Evolutionary conservation across 2,888 invertebrate genomes (phyloP).

Genomic region (Oscheius onirici): DNA sequence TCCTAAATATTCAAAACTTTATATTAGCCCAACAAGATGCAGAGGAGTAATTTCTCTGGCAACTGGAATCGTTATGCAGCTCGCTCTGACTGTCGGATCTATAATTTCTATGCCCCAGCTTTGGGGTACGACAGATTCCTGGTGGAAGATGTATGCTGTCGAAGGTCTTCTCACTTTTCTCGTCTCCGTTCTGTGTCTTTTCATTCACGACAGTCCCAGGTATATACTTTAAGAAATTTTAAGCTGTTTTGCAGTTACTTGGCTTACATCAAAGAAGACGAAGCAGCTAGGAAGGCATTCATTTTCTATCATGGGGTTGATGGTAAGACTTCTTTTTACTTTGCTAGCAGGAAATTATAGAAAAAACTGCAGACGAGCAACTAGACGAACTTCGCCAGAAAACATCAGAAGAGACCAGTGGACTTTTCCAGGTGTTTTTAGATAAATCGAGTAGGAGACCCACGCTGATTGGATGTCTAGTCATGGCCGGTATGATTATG

Average conservation of each 20-base stretch:
- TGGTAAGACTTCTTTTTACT: neutral
- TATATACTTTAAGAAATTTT: too few relatives aligned
- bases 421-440: slow-evolving; percentile 7
- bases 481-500: slow-evolving; percentile 40
- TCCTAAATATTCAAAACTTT: neutral
- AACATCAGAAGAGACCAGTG: neutral
- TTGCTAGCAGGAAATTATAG: neutral
- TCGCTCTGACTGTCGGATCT: slow-evolving; percentile 54
- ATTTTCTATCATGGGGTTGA: slow-evolving; percentile 22
- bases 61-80: slow-evolving; percentile 58
- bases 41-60: slow-evolving; percentile 58
- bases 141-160: slow-evolving; percentile 58
- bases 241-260: slow-evolving; percentile 14
- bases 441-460: slow-evolving; percentile 33
- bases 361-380: slow-evolving; percentile 4
- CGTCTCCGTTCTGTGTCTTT: slow-evolving; percentile 25
- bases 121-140: slow-evolving; percentile 39
- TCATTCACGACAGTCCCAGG: slow-evolving; percentile 50
- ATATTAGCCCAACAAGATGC: slow-evolving; percentile 51
- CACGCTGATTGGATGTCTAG: slow-evolving; percentile 44
- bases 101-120: slow-evolving; percentile 57
- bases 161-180: slow-evolving; percentile 41
- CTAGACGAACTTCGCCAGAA: slow-evolving; percentile 4
- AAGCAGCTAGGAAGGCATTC: neutral
- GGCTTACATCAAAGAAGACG: neutral